Percentiles rank a stretch among this genome's conserved stretches.
phyloP scores from a whole-genome alignment of 2,113 vertebrate genomes.

The Megaleporinus macrocephalus region DNA sequence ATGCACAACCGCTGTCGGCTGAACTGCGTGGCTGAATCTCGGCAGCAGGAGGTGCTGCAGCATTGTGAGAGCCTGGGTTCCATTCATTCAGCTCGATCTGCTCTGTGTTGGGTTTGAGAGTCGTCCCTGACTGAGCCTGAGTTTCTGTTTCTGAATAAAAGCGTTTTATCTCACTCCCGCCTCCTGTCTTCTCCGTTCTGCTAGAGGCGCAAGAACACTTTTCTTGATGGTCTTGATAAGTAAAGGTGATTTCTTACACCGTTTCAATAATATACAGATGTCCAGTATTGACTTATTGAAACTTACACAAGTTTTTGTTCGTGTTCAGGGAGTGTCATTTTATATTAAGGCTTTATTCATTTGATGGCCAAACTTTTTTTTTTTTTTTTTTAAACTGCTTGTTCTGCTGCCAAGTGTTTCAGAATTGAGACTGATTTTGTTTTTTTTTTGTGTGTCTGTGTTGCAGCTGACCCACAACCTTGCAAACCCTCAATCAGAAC shows the following conservation, averaged over 20 bases:
- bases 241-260: background rate
- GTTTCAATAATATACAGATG: background rate
- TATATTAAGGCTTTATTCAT: background rate
- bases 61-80: background rate
- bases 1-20: too few relatives aligned
- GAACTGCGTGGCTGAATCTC: background rate
- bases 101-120: background rate
- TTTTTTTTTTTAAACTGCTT: background rate
- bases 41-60: constrained; percentile 27
- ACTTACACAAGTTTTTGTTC: background rate
- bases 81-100: background rate
- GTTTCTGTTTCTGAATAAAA: constrained; percentile 18
- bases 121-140: background rate
- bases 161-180: background rate
- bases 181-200: constrained; percentile 5
- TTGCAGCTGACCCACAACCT: constrained; percentile 38
- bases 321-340: background rate
- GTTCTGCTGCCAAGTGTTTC: background rate
- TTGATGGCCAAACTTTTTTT: background rate
- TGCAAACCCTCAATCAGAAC: constrained; percentile 25
- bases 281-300: background rate
- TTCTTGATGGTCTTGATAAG: background rate
- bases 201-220: background rate
- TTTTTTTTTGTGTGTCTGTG: constrained; percentile 1
- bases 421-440: background rate